Percentiles rank a stretch among this genome's conserved stretches.
Conservation (phyloP, 1,140 invertebrate species). For the Pteromalus puparum region DNA sequence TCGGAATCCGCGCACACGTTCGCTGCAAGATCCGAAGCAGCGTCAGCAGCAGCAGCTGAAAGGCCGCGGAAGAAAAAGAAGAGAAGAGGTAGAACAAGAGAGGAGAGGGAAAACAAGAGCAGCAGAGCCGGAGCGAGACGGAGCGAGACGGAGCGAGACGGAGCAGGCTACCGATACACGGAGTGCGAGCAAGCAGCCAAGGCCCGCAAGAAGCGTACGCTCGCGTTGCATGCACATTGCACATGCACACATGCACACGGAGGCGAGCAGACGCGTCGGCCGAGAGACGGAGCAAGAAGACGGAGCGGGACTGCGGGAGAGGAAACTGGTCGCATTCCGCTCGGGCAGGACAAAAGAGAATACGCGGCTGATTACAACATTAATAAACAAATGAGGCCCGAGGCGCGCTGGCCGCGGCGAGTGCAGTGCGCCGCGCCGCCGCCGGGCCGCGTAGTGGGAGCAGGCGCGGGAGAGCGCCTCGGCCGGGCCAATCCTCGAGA, state of each 20-base stretch:
- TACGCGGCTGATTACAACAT: conserved; percentile 75
- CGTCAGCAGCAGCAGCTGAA: background rate
- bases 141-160: conserved; percentile 28
- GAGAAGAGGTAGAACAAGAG: background rate
- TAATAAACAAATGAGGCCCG: conserved; percentile 76
- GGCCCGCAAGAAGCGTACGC: background rate
- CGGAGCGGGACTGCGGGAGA: conserved; percentile 35
- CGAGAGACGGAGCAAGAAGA: background rate
- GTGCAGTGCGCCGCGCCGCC: background rate
- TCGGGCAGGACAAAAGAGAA: conserved; percentile 70
- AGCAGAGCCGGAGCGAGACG: conserved; percentile 6
- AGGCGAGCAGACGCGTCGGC: too few species aligned
- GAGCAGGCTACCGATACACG: conserved; percentile 37
- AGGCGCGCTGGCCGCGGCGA: conserved; percentile 60
- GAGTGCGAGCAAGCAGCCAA: background rate
- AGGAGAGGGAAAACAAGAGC: background rate
- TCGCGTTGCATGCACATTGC: background rate
- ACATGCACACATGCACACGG: background rate
- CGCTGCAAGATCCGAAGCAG: background rate
- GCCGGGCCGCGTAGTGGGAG: conserved; percentile 20
- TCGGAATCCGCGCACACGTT: background rate
- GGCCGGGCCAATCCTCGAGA: conserved; percentile 65
- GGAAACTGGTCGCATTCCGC: conserved; percentile 72
- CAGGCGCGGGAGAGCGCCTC: background rate
- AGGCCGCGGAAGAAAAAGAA: background rate